phyloP scores from a whole-genome alignment of 2,888 invertebrate species.

The Papilio demoleus region DNA sequence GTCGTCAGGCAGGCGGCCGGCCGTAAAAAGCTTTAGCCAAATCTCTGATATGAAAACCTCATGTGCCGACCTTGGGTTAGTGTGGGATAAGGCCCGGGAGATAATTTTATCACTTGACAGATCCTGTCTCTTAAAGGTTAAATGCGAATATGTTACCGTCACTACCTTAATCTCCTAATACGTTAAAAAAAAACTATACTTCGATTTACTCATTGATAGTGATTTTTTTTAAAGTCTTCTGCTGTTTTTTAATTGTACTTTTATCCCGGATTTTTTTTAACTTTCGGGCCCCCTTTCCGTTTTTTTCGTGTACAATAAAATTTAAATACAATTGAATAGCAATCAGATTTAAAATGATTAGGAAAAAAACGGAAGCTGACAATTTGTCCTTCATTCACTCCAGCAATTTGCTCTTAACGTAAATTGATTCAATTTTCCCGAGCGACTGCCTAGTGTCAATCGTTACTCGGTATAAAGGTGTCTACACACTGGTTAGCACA shows the following conservation, averaged over 20 bases:
- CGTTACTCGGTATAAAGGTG: slow-evolving; percentile 42
- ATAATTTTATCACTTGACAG: background rate
- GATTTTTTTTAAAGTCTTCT: too few relatives aligned
- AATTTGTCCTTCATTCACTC: slow-evolving; percentile 51
- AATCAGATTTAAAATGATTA: slow-evolving; percentile 40
- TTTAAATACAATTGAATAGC: slow-evolving; percentile 35
- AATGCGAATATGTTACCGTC: background rate
- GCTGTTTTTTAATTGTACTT: too few relatives aligned
- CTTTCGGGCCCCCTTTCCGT: background rate
- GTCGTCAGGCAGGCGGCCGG: too few relatives aligned
- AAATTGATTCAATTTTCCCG: slow-evolving; percentile 64
- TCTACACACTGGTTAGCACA: slow-evolving; percentile 12
- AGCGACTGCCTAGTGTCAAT: slow-evolving; percentile 46
- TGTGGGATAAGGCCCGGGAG: too few relatives aligned
- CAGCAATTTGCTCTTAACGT: slow-evolving; percentile 62
- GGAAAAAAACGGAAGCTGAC: slow-evolving; percentile 51
- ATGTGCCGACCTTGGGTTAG: too few relatives aligned
- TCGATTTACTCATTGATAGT: too few relatives aligned
- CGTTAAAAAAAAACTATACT: too few relatives aligned
- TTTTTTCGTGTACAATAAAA: slow-evolving; percentile 11
- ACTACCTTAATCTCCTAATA: background rate
- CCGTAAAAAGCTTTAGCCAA: too few relatives aligned
- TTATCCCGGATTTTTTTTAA: too few relatives aligned
- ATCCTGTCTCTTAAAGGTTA: background rate
- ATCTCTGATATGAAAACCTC: too few relatives aligned